Evolutionary conservation across 2,888 invertebrate species (phyloP).

Genomic region (Acleris emargana): DNA sequence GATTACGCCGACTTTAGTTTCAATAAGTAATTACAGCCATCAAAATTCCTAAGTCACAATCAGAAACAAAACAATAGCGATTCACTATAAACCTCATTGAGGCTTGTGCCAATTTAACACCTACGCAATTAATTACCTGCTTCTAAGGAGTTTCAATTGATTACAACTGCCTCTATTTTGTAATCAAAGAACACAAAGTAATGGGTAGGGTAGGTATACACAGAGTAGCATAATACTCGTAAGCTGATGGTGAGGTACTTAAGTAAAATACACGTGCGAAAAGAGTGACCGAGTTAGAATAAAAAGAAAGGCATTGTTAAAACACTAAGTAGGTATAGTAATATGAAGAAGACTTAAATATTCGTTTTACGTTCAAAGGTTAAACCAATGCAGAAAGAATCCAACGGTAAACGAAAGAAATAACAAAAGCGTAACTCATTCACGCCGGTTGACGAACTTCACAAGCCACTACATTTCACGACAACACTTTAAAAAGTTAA

Average conservation of each 20-base stretch:
- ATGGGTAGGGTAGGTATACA: background rate
- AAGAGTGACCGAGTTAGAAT: background rate
- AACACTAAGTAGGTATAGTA: no score
- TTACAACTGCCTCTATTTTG: background rate
- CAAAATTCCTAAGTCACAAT: conserved; percentile 13
- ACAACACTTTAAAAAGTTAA: conserved; percentile 41
- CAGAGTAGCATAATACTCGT: no score
- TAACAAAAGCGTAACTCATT: conserved; percentile 47
- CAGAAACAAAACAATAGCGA: conserved; percentile 1
- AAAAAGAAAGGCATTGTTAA: no score
- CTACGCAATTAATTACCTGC: conserved; percentile 7
- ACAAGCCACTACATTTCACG: conserved; percentile 36
- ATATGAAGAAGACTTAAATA: no score
- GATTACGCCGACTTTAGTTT: no score
- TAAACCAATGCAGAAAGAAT: conserved; percentile 34
- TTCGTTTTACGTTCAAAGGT: background rate
- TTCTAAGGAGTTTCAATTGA: conserved; percentile 11
- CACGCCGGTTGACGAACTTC: conserved; percentile 34
- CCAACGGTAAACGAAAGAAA: conserved; percentile 52
- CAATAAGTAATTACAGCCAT: conserved; percentile 14
- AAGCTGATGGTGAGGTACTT: no score
- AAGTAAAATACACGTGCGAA: background rate
- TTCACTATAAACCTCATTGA: conserved; percentile 4
- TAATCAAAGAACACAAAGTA: background rate
- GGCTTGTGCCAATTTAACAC: conserved; percentile 16